Evolutionary conservation across 2,888 invertebrate species (phyloP), one percentile per base, ranked within the genome.

Genomic region (Melinopterus prodromus): DNA sequence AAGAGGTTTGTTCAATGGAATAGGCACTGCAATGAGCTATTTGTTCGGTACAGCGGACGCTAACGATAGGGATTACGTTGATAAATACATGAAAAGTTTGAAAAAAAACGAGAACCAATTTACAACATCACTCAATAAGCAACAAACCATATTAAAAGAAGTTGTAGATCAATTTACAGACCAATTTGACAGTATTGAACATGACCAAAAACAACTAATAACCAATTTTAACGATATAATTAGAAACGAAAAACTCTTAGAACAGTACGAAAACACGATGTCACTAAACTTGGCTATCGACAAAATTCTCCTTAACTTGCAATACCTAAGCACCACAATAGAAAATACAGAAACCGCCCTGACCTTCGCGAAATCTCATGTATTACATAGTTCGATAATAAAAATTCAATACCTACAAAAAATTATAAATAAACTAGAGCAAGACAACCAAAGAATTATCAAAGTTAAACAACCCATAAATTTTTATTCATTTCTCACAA

Each of bases 331-430:
- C 6, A 71, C 72, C 6, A 37, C 72, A 1, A 72, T 77, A 38
- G 36, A 79, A 75, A 79, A 77, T 6, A 14, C 76, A 16, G 36
- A 77, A 77, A 79, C 79, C 38, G 79, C 77, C 2, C 69, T 79
- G 16, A 38, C 71, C n/a, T 79, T 79, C 26, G 77, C 79, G 26
- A 71, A 72, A 12, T 15, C 35, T 35, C 79, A 77, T 5, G 53
- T 36, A 26, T 36, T 69, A 0, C 79, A 79, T 15, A 71, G 26
- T 9, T 79, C 79, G 2, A 79, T 79, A n/a, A 16, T 77, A n/a
- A 53, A 79, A 69, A 16, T 36, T 2, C 0, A 70, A 0, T 70
- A 79, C 36, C 71, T 79, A 16, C 16, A 77, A n/a, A 71, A 36
- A 14, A 77, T 80, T 15, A 1, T 77, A n/a, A 35, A 77, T 5